Percentiles rank a stretch among this genome's conserved stretches.
Evolutionary conservation across 2,113 vertebrate genomes (phyloP).

Genomic region (Miniopterus natalensis): DNA sequence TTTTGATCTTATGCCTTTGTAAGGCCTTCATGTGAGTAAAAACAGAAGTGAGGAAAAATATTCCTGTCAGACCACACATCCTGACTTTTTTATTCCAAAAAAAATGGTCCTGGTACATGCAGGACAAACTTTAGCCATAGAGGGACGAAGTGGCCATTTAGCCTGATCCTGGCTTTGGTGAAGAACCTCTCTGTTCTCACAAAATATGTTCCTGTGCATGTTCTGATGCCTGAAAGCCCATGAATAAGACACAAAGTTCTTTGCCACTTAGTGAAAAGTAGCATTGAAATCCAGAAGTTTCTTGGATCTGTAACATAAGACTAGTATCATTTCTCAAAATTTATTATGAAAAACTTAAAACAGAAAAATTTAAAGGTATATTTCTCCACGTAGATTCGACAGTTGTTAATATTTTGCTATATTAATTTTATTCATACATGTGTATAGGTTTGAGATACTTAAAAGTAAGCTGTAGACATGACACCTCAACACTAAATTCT

Average conservation of each 20-base stretch:
- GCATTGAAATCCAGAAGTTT: not conserved
- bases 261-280: not conserved
- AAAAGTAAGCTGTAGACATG: not conserved
- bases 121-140: not conserved
- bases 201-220: not conserved
- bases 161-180: not conserved
- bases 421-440: not conserved
- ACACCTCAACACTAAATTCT: not conserved
- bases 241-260: not conserved
- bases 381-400: not conserved
- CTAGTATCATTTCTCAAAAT: not conserved
- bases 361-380: not conserved
- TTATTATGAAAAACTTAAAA: conserved; percentile 25
- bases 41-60: not conserved
- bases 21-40: conserved; percentile 44
- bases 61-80: not conserved
- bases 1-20: conserved; percentile 10
- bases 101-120: not conserved
- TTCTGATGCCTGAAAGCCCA: conserved; percentile 14
- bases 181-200: not conserved
- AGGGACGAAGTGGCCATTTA: not conserved
- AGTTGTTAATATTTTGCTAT: not conserved
- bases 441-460: not conserved
- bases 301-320: not conserved
- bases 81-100: not conserved